phyloP scores from a whole-genome alignment of 1,140 invertebrate genomes.

The Pachyrhynchus sulphureomaculatus region DNA sequence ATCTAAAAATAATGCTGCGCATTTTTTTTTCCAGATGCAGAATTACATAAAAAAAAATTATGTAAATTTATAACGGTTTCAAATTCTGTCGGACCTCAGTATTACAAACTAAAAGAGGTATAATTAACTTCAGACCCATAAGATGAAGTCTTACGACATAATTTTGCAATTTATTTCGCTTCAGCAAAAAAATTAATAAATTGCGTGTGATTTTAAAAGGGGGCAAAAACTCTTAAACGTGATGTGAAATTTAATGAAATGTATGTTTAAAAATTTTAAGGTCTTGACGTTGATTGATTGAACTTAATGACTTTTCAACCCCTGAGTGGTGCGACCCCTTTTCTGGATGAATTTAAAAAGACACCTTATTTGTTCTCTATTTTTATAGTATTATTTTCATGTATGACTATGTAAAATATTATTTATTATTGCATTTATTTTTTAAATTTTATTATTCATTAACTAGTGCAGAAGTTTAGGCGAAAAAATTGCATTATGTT shows the following conservation, averaged over 20 bases:
- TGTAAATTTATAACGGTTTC: too few relatives aligned
- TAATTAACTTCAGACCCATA: neutral
- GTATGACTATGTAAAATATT: too few relatives aligned
- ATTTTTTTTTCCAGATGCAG: too few relatives aligned
- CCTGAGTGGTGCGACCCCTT: slow-evolving; percentile 4
- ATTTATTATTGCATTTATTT: too few relatives aligned
- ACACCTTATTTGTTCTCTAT: slow-evolving; percentile 8
- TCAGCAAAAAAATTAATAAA: slow-evolving; percentile 7
- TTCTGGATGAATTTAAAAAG: neutral
- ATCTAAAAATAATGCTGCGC: too few relatives aligned
- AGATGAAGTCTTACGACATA: neutral
- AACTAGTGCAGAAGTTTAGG: too few relatives aligned
- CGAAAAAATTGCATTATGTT: too few relatives aligned
- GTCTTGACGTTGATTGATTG: slow-evolving; percentile 17
- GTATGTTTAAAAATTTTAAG: slow-evolving; percentile 17
- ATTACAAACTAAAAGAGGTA: too few relatives aligned
- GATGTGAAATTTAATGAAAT: slow-evolving; percentile 18
- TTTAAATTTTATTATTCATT: too few relatives aligned
- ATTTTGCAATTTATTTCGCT: slow-evolving; percentile 7
- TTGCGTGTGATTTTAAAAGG: slow-evolving; percentile 6
- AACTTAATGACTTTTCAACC: slow-evolving; percentile 12
- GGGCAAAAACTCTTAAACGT: slow-evolving; percentile 13
- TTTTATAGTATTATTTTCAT: neutral
- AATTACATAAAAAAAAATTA: too few relatives aligned
- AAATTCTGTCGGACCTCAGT: too few relatives aligned